phyloP scores from a whole-genome alignment of 2,113 vertebrate species.

The Phodopus roborovskii region DNA sequence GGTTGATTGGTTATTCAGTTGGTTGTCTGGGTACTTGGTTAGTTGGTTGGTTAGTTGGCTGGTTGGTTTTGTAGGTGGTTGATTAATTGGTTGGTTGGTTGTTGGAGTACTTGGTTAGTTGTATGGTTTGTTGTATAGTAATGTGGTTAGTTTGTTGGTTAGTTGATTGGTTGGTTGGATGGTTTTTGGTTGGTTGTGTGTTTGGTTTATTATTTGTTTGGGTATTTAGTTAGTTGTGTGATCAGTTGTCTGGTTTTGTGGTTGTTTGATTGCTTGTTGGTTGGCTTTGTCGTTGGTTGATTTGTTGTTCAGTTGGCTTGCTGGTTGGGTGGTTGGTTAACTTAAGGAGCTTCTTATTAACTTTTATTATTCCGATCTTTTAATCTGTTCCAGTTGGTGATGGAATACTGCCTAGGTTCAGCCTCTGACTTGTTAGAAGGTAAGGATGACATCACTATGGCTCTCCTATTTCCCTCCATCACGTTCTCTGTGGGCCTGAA shows the following conservation, averaged over 20 bases:
- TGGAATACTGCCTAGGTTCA: conserved; percentile 99
- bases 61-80: background rate
- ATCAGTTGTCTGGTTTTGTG: background rate
- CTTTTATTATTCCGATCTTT: conserved; percentile 47
- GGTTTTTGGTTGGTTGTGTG: background rate
- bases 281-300: background rate
- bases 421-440: conserved; percentile 98
- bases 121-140: too few relatives aligned
- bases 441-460: conserved; percentile 83
- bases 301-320: too few relatives aligned
- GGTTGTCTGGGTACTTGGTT: background rate
- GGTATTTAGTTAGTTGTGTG: background rate
- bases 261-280: background rate
- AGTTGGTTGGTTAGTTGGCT: background rate
- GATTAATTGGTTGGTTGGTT: too few relatives aligned
- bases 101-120: background rate
- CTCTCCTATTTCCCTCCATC: conserved; percentile 5
- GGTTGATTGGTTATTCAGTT: background rate
- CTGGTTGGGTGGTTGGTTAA: background rate
- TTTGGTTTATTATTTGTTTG: background rate
- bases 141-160: background rate
- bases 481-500: background rate
- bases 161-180: background rate
- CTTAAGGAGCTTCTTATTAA: conserved; percentile 47
- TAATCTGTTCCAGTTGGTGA: conserved; percentile 93